These are phyloP conservation scores for Phyllotreta cruciferae DNA, from an alignment of 2,888 invertebrate genomes.

Conservation along the genomic window DNA sequence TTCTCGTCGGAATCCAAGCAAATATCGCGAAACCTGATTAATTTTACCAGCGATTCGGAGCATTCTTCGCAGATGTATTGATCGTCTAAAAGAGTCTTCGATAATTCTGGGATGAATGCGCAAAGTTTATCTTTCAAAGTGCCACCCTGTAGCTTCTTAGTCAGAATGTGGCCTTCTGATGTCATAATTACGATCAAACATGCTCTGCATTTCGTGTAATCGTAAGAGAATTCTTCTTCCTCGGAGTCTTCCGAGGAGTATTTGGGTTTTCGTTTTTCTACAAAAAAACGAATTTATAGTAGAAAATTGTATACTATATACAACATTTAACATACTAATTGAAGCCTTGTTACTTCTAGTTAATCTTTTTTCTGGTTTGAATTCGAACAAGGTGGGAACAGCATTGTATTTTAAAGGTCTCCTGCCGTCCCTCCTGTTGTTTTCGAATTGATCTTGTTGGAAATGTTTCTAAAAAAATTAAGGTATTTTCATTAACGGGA, in stretches of 20 bases:
- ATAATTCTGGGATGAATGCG: conserved; percentile 29
- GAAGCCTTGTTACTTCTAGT: conserved; percentile 1
- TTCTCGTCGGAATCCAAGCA: conserved; percentile 25
- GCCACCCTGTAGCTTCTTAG: conserved; percentile 19
- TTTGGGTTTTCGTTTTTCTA: conserved; percentile 15
- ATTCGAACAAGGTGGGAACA: conserved; percentile 24
- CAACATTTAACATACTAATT: conserved; percentile 8
- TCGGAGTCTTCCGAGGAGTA: conserved; percentile 10
- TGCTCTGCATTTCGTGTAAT: conserved; percentile 31
- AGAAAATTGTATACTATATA: not conserved
- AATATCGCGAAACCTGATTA: conserved; percentile 18
- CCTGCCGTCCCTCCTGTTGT: conserved; percentile 23
- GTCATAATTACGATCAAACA: conserved; percentile 21
- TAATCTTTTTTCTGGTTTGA: not conserved
- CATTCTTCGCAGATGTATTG: conserved; percentile 29
- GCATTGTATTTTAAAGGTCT: conserved; percentile 24
- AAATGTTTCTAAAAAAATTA: conserved; percentile 29
- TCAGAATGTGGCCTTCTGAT: conserved; percentile 15
- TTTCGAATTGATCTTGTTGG: conserved; percentile 28
- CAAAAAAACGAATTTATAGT: conserved; percentile 4
- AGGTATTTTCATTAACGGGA: not conserved
- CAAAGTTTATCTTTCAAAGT: conserved; percentile 28
- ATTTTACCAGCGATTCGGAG: conserved; percentile 19
- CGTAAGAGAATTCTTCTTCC: conserved; percentile 5
- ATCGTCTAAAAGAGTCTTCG: conserved; percentile 13